Base-by-base conservation (phyloP, 2,113 vertebrate genomes). In the Perca flavescens region DNA sequence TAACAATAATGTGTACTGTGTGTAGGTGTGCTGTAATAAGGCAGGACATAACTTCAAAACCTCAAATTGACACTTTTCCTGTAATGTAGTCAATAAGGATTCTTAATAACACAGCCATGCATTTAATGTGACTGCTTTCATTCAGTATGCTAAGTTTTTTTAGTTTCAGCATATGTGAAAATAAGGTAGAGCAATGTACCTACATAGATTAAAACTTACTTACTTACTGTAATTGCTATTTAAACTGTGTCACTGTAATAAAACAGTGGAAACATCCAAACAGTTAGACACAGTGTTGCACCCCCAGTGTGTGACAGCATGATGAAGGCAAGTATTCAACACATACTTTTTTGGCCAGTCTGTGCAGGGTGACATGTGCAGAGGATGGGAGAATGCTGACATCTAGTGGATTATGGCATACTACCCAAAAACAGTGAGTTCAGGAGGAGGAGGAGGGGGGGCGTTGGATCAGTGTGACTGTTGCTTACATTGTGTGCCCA, bases 381-480 rank as follows among this genome's bases (percentile, higher is more conserved):
- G 65, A 82, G 16, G 19, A 79, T 79, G 74, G 67, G 50, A 11
- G 14, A 85, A 86, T 79, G 64, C 86, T 92, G 91, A 92, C 93
- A 89, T 87, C 93, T 91, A 61, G 91, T 92, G 93, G 91, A 74
- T 25, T 2, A 49, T 66, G 13, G 6, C 16, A 79, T n/a, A 36
- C 5, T 12, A 10, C 36, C 16, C 0, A 1, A 36, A 0, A 6
- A 28, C 11, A 22, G 0, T 21, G 21, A 46, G 17, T 36, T 3
- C 11, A 17, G 7, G 31, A 70, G 52, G 52, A 40, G 6, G 67
- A 36, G 6, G 21, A n/a, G 10, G 34, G 34, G 34, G 67, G 15
- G 25, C 25, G 1, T 22, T 22, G 74, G 43, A 70, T 74, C 67
- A 81, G 58, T 57, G 40, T 77, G 28, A 63, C 61, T 28, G 50